A percentile compares a stretch with the other conserved stretches of the same genome.
Evolutionary conservation across 2,113 vertebrate species (phyloP).

Genomic region (Pelmatolapia mariae): DNA sequence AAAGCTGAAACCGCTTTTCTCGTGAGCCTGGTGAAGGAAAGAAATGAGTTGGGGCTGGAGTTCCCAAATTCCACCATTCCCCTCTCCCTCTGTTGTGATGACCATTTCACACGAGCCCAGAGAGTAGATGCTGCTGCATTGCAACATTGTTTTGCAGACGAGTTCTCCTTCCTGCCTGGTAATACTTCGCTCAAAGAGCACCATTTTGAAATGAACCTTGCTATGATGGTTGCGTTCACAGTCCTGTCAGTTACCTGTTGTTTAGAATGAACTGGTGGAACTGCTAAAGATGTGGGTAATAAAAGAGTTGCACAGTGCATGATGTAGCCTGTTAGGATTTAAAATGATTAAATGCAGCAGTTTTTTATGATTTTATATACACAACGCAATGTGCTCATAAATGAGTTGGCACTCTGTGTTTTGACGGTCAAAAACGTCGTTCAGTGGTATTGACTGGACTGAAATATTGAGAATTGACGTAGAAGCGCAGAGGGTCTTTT

Average conservation of each 20-base stretch:
- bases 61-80: not conserved
- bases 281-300: not conserved
- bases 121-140: not conserved
- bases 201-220: not conserved
- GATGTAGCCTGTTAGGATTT: not conserved
- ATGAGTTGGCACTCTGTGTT: not conserved
- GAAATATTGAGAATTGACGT: not conserved
- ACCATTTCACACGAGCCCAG: too few relatives aligned
- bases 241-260: not conserved
- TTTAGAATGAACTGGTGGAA: not conserved
- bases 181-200: not conserved
- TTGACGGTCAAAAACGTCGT: not conserved
- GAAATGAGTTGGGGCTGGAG: not conserved
- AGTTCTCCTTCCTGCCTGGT: not conserved
- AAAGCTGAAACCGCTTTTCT: not conserved
- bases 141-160: not conserved
- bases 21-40: not conserved
- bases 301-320: not conserved
- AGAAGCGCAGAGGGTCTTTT: not conserved
- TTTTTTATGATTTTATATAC: not conserved
- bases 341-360: not conserved
- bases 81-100: not conserved
- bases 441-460: not conserved
- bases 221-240: not conserved
- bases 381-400: not conserved